Base-by-base conservation (phyloP, 2,797 vertebrate genomes). In the Pempheris klunzingeri region DNA sequence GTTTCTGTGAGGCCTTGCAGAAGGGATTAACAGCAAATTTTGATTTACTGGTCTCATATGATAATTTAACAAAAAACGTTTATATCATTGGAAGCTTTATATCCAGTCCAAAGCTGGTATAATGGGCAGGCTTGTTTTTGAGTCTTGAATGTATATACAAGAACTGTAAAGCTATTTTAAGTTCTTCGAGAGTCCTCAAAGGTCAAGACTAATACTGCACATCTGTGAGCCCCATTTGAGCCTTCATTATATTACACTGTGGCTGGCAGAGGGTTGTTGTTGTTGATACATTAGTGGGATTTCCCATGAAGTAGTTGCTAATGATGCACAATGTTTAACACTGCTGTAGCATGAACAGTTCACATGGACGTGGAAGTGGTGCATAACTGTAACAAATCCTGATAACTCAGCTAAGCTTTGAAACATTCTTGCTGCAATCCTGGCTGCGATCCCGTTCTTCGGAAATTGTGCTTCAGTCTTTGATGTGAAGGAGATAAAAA, bases 401-500 rank as follows among this genome's bases (percentile, higher is more conserved):
- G 74, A 87, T 90, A 86, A 86, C 34, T 53, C 72, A 65, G 20
- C 13, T 67, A 66, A 77, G 69, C 70, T 83, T 70, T 59, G 70
- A 85, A 83, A 73, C 74, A 71, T 84, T 78, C 77, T 73, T 79
- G 47, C 43, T 58, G 26, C 57, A 68, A 28, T 65, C 76, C 86
- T 86, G 89, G 91, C 59, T 54, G 59, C 81, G 50, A 63, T 82
- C 77, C 86, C 70, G 55, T 71, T 82, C 68, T 54, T 74, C 41
- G 2, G 4, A 75, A 82, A 86, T 32, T 57, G 55, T 54, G 36
- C 64, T 44, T 71, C 24, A 38, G 38, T 43, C 83, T 93, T 92
- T 92, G 84, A 92, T 89, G 86, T 86, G 41, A 46, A 3, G 32
- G 54, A 84, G 85, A 90, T 81, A 85, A 87, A 86, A 59, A 83